Conservation (phyloP, 2,113 vertebrate species). For the Protobothrops mucrosquamatus region DNA sequence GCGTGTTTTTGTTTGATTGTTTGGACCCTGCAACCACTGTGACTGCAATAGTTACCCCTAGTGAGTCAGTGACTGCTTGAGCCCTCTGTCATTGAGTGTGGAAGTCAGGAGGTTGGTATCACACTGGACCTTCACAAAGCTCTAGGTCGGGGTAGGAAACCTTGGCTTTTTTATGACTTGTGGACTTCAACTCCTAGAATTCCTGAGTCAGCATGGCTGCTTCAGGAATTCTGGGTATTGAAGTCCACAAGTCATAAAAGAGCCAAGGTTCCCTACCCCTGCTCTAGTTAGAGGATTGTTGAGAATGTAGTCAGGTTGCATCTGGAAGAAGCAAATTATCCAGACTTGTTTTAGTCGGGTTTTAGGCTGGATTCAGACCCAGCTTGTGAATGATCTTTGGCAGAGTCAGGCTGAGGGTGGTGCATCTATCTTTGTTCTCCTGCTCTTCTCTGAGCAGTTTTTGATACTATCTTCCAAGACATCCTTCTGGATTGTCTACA, state of each 20-base stretch:
- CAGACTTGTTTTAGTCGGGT: background rate
- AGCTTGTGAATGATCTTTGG: background rate
- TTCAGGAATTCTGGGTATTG: too few species aligned
- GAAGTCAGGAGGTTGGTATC: background rate
- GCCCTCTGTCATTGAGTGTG: background rate
- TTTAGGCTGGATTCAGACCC: background rate
- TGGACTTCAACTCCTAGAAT: too few species aligned
- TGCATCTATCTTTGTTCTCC: background rate
- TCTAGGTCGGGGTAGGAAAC: background rate
- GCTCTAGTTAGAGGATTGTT: background rate
- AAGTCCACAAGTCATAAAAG: too few species aligned
- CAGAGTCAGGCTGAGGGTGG: background rate
- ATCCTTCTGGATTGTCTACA: background rate
- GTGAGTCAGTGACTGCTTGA: background rate
- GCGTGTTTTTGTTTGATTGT: background rate
- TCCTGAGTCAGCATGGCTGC: too few species aligned
- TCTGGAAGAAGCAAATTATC: background rate
- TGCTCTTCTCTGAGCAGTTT: background rate
- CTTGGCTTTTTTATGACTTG: too few species aligned
- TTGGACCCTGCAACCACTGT: background rate
- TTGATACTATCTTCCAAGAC: background rate
- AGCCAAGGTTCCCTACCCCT: too few species aligned
- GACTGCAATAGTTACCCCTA: background rate
- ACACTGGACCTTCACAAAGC: background rate
- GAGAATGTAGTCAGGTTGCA: background rate